Evolutionary conservation across 35 echinoderm and acorn worm genomes (phyloP), one percentile per base, ranked within the genome.

Genomic region (Apostichopus japonicus): DNA sequence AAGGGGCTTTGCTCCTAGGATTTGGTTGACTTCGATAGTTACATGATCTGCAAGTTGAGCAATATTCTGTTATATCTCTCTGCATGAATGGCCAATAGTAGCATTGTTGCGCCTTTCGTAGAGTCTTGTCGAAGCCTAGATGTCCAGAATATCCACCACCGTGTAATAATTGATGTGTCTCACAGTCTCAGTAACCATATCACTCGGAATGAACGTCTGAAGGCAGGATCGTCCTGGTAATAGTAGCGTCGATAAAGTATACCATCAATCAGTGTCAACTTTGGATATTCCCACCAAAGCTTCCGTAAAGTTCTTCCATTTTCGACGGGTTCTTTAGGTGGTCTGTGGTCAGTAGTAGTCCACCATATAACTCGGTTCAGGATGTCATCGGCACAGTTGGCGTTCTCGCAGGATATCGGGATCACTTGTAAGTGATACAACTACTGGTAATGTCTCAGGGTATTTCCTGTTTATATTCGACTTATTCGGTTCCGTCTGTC

Each of bases 281-380:
- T 33, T 51, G 87, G 25, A 53, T 54, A 91, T 79, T 91, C 71
- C 90, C 73, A 77, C 53, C 65, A 77, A 54, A 91, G 72, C 79
- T 91, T 91, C 11, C 57, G 10, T 22, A 77, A 54, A 58, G 55
- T 52, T 16, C 52, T 4, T 44, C 22, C 6, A 77, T 1, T 23
- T 91, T 7, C 23, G 17, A 19, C 17, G 5, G 17, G 15, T n/a
- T n/a, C n/a, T 77, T 91, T n/a, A n/a, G n/a, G n/a, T n/a, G n/a
- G n/a, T n/a, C n/a, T n/a, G n/a, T n/a, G n/a, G n/a, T n/a, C n/a
- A n/a, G n/a, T n/a, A n/a, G n/a, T n/a, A n/a, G n/a, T n/a, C n/a
- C n/a, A n/a, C n/a, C n/a, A n/a, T n/a, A n/a, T n/a, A n/a, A n/a
- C n/a, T n/a, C n/a, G n/a, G n/a, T n/a, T n/a, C n/a, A n/a, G n/a